Conservation (phyloP, 92 coral and sea anemone species). For the Nematostella vectensis region DNA sequence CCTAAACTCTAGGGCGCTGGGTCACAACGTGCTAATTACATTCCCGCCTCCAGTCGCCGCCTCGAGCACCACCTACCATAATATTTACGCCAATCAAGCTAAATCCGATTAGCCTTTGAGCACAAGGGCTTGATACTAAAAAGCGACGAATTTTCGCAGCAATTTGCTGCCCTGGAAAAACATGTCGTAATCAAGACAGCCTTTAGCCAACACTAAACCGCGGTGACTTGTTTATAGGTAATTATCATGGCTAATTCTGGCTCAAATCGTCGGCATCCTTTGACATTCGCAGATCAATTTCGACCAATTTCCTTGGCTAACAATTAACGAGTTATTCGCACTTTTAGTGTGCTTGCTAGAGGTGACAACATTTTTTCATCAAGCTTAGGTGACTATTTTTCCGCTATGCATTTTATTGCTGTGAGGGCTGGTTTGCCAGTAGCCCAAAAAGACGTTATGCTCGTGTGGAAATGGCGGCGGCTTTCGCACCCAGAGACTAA, state of each 20-base stretch:
- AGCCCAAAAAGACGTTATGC: slow-evolving; percentile 9
- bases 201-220: no score
- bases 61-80: slow-evolving; percentile 73
- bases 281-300: slow-evolving; percentile 89
- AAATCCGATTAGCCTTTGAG: slow-evolving; percentile 30
- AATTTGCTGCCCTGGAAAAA: slow-evolving; percentile 13
- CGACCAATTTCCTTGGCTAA: slow-evolving; percentile 97
- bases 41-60: slow-evolving; percentile 96
- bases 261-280: slow-evolving; percentile 76
- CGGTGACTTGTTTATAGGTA: slow-evolving; percentile 57
- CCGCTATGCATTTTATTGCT: slow-evolving; percentile 64
- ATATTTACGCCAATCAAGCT: slow-evolving; percentile 54
- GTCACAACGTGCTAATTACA: slow-evolving; percentile 87
- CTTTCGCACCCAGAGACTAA: no score
- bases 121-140: no score
- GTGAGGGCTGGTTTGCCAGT: slow-evolving; percentile 15
- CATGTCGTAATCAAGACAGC: no score
- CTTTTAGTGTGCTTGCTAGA: slow-evolving; percentile 69
- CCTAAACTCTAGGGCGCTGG: slow-evolving; percentile 38
- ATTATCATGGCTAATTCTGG: slow-evolving; percentile 61
- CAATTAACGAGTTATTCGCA: slow-evolving; percentile 91
- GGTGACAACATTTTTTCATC: slow-evolving; percentile 59
- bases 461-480: no score
- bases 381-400: slow-evolving; percentile 44
- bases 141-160: slow-evolving; percentile 10